Evolutionary conservation across 2,888 invertebrate genomes (phyloP).

Genomic region (Brenthis hecate): DNA sequence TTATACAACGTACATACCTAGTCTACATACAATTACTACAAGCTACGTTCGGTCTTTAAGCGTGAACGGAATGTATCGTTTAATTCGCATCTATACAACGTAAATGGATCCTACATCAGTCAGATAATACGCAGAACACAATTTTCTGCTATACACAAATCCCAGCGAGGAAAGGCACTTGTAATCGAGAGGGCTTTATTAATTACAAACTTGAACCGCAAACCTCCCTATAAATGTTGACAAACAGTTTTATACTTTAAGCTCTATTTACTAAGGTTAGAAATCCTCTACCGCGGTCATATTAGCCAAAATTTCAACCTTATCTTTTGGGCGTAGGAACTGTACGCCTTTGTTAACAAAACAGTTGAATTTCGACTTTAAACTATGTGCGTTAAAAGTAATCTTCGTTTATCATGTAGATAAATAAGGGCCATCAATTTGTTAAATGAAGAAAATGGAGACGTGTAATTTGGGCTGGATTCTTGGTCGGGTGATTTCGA

Average conservation of each 20-base stretch:
- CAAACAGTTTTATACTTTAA: slow-evolving; percentile 65
- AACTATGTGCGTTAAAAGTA: slow-evolving; percentile 46
- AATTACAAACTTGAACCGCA: slow-evolving; percentile 81
- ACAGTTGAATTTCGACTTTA: slow-evolving; percentile 57
- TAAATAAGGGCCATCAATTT: slow-evolving; percentile 74
- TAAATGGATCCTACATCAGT: slow-evolving; percentile 24
- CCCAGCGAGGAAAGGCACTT: slow-evolving; percentile 75
- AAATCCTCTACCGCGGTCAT: slow-evolving; percentile 57
- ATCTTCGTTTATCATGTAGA: slow-evolving; percentile 47
- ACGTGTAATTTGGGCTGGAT: slow-evolving; percentile 71
- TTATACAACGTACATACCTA: no score
- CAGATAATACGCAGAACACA: slow-evolving; percentile 31
- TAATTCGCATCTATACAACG: background rate
- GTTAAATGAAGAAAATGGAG: slow-evolving; percentile 80
- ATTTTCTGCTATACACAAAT: slow-evolving; percentile 42
- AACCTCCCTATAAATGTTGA: slow-evolving; percentile 47
- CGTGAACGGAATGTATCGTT: background rate
- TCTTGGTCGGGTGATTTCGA: slow-evolving; percentile 56
- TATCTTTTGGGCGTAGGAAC: slow-evolving; percentile 76
- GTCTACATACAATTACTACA: no score
- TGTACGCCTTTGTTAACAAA: slow-evolving; percentile 41
- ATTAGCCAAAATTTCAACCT: slow-evolving; percentile 68
- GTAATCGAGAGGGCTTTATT: slow-evolving; percentile 82
- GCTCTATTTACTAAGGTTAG: slow-evolving; percentile 63
- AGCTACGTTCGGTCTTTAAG: no score